Base-by-base conservation (phyloP, 2,113 vertebrate genomes). In the Vicugna pacos region DNA sequence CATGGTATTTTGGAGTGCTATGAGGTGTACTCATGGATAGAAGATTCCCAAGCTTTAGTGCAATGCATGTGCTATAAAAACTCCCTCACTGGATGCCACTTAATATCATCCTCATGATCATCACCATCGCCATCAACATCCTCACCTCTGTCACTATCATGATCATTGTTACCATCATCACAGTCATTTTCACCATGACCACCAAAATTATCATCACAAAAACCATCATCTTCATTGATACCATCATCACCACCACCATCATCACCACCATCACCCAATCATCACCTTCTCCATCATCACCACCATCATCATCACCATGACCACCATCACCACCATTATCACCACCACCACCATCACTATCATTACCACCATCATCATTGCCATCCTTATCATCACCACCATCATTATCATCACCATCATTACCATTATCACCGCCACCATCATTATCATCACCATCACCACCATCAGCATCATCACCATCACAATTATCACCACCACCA, bases 101-200 rank as follows among this genome's bases (percentile, higher is more conserved):
- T n/a, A 17, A 7, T 8, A 22, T 1, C 24, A 48, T 8, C 38
- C 48, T 15, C 76, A 46, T 28, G 2, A 56, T 11, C 35, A 20
- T 11, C 56, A 24, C 4, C 32, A 79, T 20, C 16, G 72, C 1
- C 35, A 42, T 4, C 42, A 35, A 0, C 15, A 30, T 8, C 26
- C 5, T 28, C 60, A 22, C 4, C 14, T 22, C 11, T 17, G 16
- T 26, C 2, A 16, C 7, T 24, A 54, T 6, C 7, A 14, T 2
- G 1, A 17, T 0, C 32, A 8, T 8, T 3, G 26, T 1, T 1
- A 9, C 0, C 13, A 32, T 15, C 22, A 28, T 3, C 28, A 20
- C 1, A 8, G 28, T 8, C 20, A 28, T 0, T 42, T 22, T 7
- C 48, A 48, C 19, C 64, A 35, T 2, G 5, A 38, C 7, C 16